Base-by-base conservation (phyloP, 2,797 vertebrate species). In the Falco cherrug region DNA sequence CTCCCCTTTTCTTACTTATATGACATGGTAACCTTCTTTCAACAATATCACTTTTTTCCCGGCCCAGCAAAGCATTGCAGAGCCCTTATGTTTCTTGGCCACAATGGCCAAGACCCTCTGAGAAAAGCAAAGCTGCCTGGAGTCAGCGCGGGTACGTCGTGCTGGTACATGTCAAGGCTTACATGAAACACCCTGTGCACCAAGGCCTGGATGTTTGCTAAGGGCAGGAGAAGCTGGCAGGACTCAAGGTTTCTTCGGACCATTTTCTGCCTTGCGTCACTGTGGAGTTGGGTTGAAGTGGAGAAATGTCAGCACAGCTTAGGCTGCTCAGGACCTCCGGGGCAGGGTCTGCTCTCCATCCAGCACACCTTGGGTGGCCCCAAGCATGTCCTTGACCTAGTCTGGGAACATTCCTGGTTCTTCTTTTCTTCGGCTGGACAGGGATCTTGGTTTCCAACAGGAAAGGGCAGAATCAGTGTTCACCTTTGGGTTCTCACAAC, bases 11-110 rank as follows among this genome's bases (percentile, higher is more conserved):
- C 81, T 94, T 76, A 56, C 96, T 97, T 94, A 65, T 43, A 95
- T 84, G 95, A 96, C 45, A 54, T 39, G 89, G 97, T 94, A 96
- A 96, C 83, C 69, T 96, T 96, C 82, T 94, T 63, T 95, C 91
- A 97, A 93, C 77, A 83, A 78, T 78, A 65, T 68, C 57, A 22
- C 91, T 95, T 71, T 84, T 60, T 54, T 94, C 71, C 90, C 70
- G 93, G 89, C 95, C 74, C 78, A 51, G 76, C 75, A 87, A 91
- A 92, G 83, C 79, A 14, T 56, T 81, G n/a, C 79, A 61, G 73
- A 91, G 20, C 53, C 68, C 68, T 89, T 95, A 82, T 91, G 69
- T 94, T 96, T 87, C 75, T 96, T 97, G 96, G 95, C 93, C 91
- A 83, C 71, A 70, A 10, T 12, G 39, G 57, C 33, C 5, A n/a